These are phyloP conservation scores for Brachionus angularis DNA, from an alignment of 1,140 invertebrate species.

Conservation along the genomic window DNA sequence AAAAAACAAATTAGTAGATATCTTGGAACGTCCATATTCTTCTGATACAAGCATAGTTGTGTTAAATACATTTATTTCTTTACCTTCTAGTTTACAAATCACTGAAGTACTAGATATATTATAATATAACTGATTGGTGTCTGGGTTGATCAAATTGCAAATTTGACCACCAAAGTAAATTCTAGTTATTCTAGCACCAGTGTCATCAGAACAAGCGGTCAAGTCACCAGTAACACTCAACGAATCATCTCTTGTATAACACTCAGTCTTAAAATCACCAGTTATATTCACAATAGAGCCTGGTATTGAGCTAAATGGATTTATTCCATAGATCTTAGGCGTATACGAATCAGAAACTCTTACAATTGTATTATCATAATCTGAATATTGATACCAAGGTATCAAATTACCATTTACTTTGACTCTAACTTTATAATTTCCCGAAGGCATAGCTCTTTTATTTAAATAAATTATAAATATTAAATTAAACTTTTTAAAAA, in stretches of 20 bases:
- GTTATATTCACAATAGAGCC: slow-evolving; percentile 45
- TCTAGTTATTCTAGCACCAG: slow-evolving; percentile 15
- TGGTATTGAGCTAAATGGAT: slow-evolving; percentile 45
- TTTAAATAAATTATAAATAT: not conserved
- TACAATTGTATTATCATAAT: not conserved
- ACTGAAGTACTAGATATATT: not conserved
- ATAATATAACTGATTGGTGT: not conserved
- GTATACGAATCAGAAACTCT: slow-evolving; percentile 42
- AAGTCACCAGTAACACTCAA: too few relatives aligned
- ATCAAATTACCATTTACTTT: slow-evolving; percentile 34
- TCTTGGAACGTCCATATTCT: slow-evolving; percentile 6
- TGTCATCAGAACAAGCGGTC: slow-evolving; percentile 15
- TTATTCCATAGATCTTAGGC: slow-evolving; percentile 46
- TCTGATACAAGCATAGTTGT: not conserved
- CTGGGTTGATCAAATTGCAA: slow-evolving; percentile 25
- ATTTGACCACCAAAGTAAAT: slow-evolving; percentile 14
- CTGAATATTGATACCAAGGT: not conserved
- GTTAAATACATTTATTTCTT: slow-evolving; percentile 23
- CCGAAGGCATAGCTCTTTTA: not conserved
- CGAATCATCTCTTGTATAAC: slow-evolving; percentile 16
- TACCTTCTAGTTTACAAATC: not conserved
- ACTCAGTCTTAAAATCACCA: slow-evolving; percentile 45
- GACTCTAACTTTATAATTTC: not conserved
- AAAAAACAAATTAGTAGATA: not conserved
- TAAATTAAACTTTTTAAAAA: not conserved